These are phyloP conservation scores for Uropetala carovei DNA, from an alignment of 2,888 invertebrate genomes.

Conservation along the genomic window DNA sequence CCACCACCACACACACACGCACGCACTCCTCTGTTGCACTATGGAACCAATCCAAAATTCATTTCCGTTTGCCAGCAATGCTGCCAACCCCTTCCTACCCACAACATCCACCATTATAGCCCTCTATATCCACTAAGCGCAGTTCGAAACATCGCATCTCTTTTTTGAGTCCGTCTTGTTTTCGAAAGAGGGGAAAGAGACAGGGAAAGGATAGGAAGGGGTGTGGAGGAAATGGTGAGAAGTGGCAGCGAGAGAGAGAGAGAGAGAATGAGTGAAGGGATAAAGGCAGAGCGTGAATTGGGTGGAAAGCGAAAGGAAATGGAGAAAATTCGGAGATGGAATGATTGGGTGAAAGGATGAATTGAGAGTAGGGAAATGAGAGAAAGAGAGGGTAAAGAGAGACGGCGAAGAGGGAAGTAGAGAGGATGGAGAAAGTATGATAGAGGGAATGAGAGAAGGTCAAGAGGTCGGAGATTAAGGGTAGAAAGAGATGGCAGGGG, in stretches of 20 bases:
- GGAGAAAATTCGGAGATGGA: background rate
- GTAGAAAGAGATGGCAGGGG: background rate
- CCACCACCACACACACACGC: background rate
- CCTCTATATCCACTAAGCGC: slow-evolving; percentile 20
- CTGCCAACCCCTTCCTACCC: slow-evolving; percentile 26
- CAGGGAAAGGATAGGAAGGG: background rate
- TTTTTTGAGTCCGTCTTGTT: slow-evolving; percentile 13
- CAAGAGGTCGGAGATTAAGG: background rate
- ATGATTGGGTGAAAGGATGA: background rate
- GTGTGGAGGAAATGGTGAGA: background rate
- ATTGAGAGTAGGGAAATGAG: background rate
- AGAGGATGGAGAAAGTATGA: background rate
- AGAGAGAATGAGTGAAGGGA: background rate
- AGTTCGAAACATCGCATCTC: slow-evolving; percentile 18
- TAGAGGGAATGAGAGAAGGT: background rate
- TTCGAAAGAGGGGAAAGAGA: background rate
- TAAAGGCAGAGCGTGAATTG: background rate
- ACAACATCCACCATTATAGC: background rate
- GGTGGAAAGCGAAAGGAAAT: background rate
- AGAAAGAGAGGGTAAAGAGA: background rate
- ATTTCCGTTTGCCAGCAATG: slow-evolving; percentile 12
- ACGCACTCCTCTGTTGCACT: background rate
- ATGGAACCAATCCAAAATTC: slow-evolving; percentile 35
- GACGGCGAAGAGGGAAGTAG: background rate
- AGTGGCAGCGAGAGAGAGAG: background rate